Evolutionary conservation across 1,140 invertebrate species (phyloP).

Genomic region (Platyura marginata): DNA sequence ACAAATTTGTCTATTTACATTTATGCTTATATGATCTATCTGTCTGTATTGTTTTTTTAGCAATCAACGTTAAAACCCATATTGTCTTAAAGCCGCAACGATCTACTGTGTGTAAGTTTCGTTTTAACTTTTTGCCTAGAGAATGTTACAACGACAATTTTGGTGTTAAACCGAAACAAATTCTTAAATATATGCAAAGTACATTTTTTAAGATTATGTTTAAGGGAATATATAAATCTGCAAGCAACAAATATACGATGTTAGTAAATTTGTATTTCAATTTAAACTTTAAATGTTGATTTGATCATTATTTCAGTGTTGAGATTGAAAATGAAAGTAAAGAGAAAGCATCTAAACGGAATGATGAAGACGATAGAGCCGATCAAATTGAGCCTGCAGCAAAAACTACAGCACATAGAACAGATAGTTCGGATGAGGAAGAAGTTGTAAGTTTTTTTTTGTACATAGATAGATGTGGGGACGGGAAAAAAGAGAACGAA

Average conservation of each 20-base stretch:
- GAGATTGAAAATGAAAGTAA: constrained; percentile 14
- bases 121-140: constrained; percentile 53
- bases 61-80: constrained; percentile 40
- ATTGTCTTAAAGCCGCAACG: constrained; percentile 33
- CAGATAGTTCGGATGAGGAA: constrained; percentile 37
- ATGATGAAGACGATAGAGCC: constrained; percentile 16
- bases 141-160: constrained; percentile 52
- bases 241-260: constrained; percentile 23
- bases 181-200: constrained; percentile 47
- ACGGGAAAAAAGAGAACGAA: no score
- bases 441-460: no score
- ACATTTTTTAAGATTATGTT: constrained; percentile 45
- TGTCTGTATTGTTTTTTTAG: constrained; percentile 5
- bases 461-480: no score
- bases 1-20: neutral
- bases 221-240: constrained; percentile 28
- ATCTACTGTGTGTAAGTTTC: constrained; percentile 34
- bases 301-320: no score
- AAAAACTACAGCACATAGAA: constrained; percentile 2
- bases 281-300: neutral
- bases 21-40: neutral
- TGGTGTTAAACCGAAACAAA: constrained; percentile 41
- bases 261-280: no score
- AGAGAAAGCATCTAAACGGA: constrained; percentile 9
- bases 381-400: constrained; percentile 18